phyloP scores from a whole-genome alignment of 2,797 vertebrate genomes.

The Danio albolineatus region DNA sequence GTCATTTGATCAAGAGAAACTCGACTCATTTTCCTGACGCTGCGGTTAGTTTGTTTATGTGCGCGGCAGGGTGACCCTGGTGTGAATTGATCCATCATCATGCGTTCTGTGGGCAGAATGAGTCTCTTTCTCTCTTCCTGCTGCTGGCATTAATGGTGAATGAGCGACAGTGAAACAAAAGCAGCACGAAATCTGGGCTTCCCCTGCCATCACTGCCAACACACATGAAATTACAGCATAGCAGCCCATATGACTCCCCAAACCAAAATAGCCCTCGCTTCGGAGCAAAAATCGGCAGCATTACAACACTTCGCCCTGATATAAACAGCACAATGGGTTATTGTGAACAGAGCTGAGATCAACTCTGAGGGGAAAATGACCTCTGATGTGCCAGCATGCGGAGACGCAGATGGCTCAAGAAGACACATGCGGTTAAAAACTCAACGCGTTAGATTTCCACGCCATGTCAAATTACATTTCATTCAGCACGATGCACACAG shows the following conservation, averaged over 20 bases:
- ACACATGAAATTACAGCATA: slow-evolving; percentile 16
- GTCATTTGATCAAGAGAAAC: slow-evolving; percentile 35
- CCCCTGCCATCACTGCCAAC: slow-evolving; percentile 23
- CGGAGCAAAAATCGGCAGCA: background rate
- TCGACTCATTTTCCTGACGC: slow-evolving; percentile 11
- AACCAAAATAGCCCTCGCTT: slow-evolving; percentile 4
- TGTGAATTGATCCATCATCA: slow-evolving; percentile 7
- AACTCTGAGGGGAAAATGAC: background rate
- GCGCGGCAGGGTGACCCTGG: slow-evolving; percentile 29
- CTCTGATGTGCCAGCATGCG: background rate
- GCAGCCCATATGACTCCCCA: slow-evolving; percentile 2
- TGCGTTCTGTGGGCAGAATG: slow-evolving; percentile 1
- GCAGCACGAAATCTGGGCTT: slow-evolving; percentile 27
- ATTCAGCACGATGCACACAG: slow-evolving; percentile 41
- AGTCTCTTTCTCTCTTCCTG: slow-evolving; percentile 10
- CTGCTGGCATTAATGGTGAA: slow-evolving; percentile 40
- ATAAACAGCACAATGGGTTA: slow-evolving; percentile 36
- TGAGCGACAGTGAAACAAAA: slow-evolving; percentile 18
- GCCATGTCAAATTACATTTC: slow-evolving; percentile 38
- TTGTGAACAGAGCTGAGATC: slow-evolving; percentile 28
- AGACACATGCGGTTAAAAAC: slow-evolving; percentile 16
- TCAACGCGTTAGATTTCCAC: background rate
- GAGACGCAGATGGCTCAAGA: slow-evolving; percentile 12
- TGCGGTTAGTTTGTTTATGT: slow-evolving; percentile 37
- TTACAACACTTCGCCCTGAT: slow-evolving; percentile 22